A percentile compares a stretch with the other conserved stretches of the same genome.
phyloP scores from a whole-genome alignment of 2,888 invertebrate genomes.

The Mystacides longicornis region DNA sequence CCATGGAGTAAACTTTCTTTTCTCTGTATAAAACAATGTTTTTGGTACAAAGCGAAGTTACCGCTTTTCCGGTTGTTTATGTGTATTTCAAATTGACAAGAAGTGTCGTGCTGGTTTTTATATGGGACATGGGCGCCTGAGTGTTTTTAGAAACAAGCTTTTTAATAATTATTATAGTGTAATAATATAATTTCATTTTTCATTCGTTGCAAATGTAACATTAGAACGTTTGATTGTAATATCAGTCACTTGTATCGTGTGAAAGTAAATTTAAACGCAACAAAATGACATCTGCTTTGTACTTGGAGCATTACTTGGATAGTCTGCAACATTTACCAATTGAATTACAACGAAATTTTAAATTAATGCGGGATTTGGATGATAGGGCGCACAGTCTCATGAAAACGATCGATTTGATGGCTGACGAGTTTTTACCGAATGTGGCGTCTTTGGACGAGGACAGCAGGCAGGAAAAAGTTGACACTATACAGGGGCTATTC shows the following conservation, averaged over 20 bases:
- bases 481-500: conserved; percentile 72
- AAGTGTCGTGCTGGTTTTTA: background rate
- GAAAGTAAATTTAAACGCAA: conserved; percentile 27
- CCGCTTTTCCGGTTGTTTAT: background rate
- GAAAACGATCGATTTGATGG: conserved; percentile 84
- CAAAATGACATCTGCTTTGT: conserved; percentile 92
- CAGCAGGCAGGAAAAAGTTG: conserved; percentile 74
- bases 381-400: conserved; percentile 82
- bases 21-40: too few species aligned
- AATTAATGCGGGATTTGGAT: conserved; percentile 91
- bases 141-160: background rate
- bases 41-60: background rate
- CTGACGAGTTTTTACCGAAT: conserved; percentile 71
- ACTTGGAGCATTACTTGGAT: conserved; percentile 93
- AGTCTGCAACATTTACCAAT: conserved; percentile 92
- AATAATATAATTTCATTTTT: background rate
- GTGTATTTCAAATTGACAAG: background rate
- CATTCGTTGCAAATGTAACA: background rate
- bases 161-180: background rate
- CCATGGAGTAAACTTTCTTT: too few species aligned
- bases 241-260: background rate
- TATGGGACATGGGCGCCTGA: background rate
- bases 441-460: conserved; percentile 66
- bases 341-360: conserved; percentile 92
- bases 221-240: background rate